Percentiles rank a stretch among this genome's conserved stretches.
Conservation (phyloP, 1,140 invertebrate genomes). For the Sinonovacula constricta region DNA sequence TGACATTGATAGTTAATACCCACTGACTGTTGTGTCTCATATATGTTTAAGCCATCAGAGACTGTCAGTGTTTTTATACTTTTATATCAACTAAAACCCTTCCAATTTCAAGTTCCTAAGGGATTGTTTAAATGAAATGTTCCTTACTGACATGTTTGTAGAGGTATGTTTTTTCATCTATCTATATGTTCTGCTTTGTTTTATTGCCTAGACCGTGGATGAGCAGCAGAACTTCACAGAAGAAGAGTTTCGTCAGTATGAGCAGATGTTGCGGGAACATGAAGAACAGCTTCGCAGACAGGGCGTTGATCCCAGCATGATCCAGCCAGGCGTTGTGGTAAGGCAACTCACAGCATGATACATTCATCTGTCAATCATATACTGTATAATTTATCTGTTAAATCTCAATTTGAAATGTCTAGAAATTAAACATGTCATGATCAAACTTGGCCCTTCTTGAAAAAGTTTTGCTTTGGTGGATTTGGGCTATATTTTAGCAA, state of each 20-base stretch:
- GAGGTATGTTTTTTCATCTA: background rate
- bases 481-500: too few species aligned
- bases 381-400: too few species aligned
- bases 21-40: too few species aligned
- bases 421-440: too few species aligned
- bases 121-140: background rate
- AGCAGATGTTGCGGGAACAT: slow-evolving; percentile 80
- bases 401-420: too few species aligned
- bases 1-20: too few species aligned
- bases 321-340: slow-evolving; percentile 69
- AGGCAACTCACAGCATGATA: too few species aligned
- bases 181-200: background rate
- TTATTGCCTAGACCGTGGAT: slow-evolving; percentile 68
- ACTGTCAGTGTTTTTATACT: too few species aligned
- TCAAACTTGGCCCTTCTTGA: too few species aligned
- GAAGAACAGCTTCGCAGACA: slow-evolving; percentile 55
- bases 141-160: background rate
- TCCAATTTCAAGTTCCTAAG: background rate
- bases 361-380: too few species aligned
- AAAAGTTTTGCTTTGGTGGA: too few species aligned
- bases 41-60: too few species aligned
- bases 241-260: slow-evolving; percentile 88
- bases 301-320: slow-evolving; percentile 57
- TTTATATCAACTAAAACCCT: background rate
- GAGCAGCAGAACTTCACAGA: slow-evolving; percentile 90